phyloP scores from a whole-genome alignment of 2,797 vertebrate genomes.

The Neomorphus geoffroyi region DNA sequence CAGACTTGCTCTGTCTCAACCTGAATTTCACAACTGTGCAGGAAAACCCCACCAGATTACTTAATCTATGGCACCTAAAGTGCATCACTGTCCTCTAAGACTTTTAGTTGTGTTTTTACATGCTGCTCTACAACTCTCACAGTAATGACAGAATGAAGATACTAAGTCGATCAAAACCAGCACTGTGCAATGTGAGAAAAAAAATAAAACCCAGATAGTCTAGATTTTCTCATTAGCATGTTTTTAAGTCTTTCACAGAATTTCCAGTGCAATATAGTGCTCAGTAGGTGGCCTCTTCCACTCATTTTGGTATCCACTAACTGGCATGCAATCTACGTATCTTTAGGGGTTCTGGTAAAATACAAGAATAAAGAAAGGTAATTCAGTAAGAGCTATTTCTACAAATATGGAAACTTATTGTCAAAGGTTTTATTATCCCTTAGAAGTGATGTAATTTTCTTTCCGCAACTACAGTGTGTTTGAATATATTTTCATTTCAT shows the following conservation, averaged over 20 bases:
- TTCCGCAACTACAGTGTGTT: background rate
- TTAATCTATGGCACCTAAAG: background rate
- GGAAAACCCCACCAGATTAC: background rate
- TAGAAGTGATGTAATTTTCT: background rate
- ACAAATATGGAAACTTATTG: background rate
- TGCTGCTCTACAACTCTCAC: background rate
- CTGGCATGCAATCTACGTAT: background rate
- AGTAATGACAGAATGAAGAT: background rate
- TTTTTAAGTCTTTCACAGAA: background rate
- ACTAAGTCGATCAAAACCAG: background rate
- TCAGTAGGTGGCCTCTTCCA: background rate
- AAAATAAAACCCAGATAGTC: background rate
- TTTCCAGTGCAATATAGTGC: background rate
- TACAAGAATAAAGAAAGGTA: background rate
- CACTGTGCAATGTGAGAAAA: background rate
- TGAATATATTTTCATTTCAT: background rate
- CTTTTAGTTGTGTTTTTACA: background rate
- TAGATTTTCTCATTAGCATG: background rate
- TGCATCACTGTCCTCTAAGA: rapidly evolving
- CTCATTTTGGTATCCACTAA: background rate
- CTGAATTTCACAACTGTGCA: background rate
- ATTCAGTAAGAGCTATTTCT: background rate
- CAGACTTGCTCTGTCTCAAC: background rate
- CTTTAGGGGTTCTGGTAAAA: background rate
- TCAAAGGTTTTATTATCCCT: background rate